These are phyloP conservation scores for Xylocampa areola DNA, from an alignment of 2,888 invertebrate species.

Conservation along the genomic window DNA sequence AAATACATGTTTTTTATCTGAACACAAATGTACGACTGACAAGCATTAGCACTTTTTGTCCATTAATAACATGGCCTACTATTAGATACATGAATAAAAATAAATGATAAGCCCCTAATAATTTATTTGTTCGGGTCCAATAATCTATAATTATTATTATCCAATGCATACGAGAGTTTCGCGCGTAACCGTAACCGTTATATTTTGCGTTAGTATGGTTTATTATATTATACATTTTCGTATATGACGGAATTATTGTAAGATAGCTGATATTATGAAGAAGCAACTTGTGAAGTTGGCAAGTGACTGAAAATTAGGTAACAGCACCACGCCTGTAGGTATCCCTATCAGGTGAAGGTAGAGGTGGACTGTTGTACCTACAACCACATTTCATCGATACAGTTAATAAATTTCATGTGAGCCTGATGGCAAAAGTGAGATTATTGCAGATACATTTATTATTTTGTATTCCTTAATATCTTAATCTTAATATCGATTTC, in stretches of 20 bases:
- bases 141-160: constrained; percentile 15
- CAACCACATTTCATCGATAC: too few relatives aligned
- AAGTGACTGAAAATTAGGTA: constrained; percentile 6
- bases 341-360: too few relatives aligned
- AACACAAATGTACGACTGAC: background rate
- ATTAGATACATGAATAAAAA: background rate
- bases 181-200: constrained; percentile 7
- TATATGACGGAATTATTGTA: constrained; percentile 16
- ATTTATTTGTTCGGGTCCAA: constrained; percentile 15
- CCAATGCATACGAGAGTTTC: constrained; percentile 27
- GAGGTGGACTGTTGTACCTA: too few relatives aligned
- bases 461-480: too few relatives aligned
- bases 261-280: constrained; percentile 13
- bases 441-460: too few relatives aligned
- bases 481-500: too few relatives aligned
- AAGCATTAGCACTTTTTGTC: background rate
- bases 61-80: constrained; percentile 1
- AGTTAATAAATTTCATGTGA: too few relatives aligned
- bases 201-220: constrained; percentile 14
- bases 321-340: too few relatives aligned
- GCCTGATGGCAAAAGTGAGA: too few relatives aligned
- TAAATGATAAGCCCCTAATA: constrained; percentile 1
- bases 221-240: background rate
- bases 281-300: constrained; percentile 14
- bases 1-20: too few relatives aligned